Evolutionary conservation across 2,113 vertebrate species (phyloP).

Genomic region (Labeo catla): DNA sequence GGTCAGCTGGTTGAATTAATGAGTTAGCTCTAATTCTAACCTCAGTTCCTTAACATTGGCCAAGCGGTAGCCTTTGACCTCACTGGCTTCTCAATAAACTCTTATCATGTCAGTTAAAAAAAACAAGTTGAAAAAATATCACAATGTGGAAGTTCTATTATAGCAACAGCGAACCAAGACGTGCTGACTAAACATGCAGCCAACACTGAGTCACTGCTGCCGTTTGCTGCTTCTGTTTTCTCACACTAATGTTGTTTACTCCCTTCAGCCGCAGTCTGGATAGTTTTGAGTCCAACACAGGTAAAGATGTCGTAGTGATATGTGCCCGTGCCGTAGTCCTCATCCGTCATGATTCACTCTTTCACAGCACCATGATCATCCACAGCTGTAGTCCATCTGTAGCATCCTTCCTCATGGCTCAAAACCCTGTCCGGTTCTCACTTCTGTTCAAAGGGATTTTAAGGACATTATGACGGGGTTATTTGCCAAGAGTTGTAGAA

Average conservation of each 20-base stretch:
- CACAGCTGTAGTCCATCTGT: background rate
- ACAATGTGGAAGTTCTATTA: background rate
- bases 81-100: background rate
- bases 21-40: background rate
- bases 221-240: slow-evolving; percentile 1
- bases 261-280: slow-evolving; percentile 80
- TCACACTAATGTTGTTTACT: slow-evolving; percentile 43
- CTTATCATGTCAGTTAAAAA: background rate
- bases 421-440: slow-evolving; percentile 22
- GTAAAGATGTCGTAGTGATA: slow-evolving; percentile 68
- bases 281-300: slow-evolving; percentile 82
- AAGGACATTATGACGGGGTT: slow-evolving; percentile 38
- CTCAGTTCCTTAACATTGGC: background rate
- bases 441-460: background rate
- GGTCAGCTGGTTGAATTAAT: background rate
- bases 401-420: slow-evolving; percentile 36
- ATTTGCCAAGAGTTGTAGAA: slow-evolving; percentile 23
- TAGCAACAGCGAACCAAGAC: background rate
- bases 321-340: slow-evolving; percentile 7
- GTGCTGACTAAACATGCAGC: background rate
- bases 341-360: slow-evolving; percentile 50
- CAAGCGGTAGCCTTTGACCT: background rate
- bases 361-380: slow-evolving; percentile 25
- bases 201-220: background rate
- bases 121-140: background rate